Percentiles rank a stretch among this genome's conserved stretches.
These are phyloP conservation scores for Heterohyrax brucei DNA, from an alignment of 2,797 vertebrate species.

Conservation along the genomic window DNA sequence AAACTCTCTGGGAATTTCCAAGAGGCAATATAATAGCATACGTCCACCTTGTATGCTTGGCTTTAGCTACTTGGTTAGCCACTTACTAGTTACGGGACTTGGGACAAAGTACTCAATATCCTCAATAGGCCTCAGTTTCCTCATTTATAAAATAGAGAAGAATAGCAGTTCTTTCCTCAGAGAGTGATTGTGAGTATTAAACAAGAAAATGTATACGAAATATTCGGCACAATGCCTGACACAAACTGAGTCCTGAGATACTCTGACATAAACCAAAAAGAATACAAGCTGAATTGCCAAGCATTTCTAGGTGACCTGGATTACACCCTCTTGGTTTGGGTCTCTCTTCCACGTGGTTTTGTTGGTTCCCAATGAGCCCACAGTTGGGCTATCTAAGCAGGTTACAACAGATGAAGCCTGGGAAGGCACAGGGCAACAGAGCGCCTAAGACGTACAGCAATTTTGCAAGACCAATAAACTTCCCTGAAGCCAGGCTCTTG, in stretches of 20 bases:
- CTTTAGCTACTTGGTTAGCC: not conserved
- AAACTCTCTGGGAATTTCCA: constrained; percentile 25
- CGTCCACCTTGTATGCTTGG: not conserved
- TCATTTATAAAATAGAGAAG: not conserved
- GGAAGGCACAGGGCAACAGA: not conserved
- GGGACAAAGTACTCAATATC: not conserved
- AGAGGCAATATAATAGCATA: not conserved
- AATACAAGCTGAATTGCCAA: not conserved
- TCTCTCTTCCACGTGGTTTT: not conserved
- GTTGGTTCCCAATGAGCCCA: not conserved
- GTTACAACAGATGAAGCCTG: not conserved
- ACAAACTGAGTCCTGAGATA: not conserved
- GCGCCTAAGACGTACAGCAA: not conserved
- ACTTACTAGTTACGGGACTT: not conserved
- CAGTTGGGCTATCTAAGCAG: not conserved
- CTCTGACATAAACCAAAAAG: not conserved
- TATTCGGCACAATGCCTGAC: not conserved
- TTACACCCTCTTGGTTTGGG: not conserved
- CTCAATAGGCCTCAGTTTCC: not conserved
- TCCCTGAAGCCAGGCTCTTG: not conserved
- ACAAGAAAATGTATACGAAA: not conserved
- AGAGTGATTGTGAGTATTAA: not conserved
- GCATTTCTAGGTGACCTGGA: not conserved
- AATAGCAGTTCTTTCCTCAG: not conserved
- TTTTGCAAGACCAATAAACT: not conserved